A percentile compares a stretch with the other conserved stretches of the same genome.
Conservation (phyloP, 2,888 invertebrate genomes). For the Gasteruption jaculator region DNA sequence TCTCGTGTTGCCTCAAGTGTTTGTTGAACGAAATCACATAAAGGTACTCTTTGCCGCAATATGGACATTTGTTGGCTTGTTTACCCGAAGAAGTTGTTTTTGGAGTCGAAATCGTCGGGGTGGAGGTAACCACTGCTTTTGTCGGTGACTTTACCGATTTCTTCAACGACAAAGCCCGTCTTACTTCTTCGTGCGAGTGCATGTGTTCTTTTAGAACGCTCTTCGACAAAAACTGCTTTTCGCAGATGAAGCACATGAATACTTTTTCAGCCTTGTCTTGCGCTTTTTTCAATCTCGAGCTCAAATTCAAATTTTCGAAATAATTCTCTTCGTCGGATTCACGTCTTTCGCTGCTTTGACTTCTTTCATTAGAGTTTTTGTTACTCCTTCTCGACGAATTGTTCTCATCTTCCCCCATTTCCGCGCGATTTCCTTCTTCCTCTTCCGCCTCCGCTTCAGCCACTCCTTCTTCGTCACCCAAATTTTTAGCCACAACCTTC, state of each 20-base stretch:
- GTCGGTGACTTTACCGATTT: conserved; percentile 28
- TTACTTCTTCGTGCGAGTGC: conserved; percentile 47
- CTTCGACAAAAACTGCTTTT: conserved; percentile 44
- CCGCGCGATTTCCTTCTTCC: conserved; percentile 1
- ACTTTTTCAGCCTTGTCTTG: conserved; percentile 39
- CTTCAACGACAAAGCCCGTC: conserved; percentile 35
- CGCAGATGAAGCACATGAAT: conserved; percentile 46
- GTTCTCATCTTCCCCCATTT: conserved; percentile 14
- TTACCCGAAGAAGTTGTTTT: conserved; percentile 41
- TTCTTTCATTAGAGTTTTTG: conserved; percentile 28
- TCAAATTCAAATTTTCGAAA: conserved; percentile 46
- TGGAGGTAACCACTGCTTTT: conserved; percentile 15
- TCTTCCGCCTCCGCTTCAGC: conserved; percentile 6
- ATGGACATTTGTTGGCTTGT: conserved; percentile 44
- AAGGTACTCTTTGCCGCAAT: conserved; percentile 48
- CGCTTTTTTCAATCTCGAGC: conserved; percentile 39
- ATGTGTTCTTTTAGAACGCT: conserved; percentile 46
- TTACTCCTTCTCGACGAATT: conserved; percentile 36
- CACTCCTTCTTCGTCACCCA: background rate
- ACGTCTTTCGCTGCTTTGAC: conserved; percentile 16
- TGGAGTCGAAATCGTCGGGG: conserved; percentile 5
- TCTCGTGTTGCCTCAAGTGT: conserved; percentile 45
- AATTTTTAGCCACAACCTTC: too few species aligned
- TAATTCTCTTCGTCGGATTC: conserved; percentile 44
- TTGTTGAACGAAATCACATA: conserved; percentile 48